Base-by-base conservation (phyloP, 2,113 vertebrate species). In the Ivindomyrus marchei region DNA sequence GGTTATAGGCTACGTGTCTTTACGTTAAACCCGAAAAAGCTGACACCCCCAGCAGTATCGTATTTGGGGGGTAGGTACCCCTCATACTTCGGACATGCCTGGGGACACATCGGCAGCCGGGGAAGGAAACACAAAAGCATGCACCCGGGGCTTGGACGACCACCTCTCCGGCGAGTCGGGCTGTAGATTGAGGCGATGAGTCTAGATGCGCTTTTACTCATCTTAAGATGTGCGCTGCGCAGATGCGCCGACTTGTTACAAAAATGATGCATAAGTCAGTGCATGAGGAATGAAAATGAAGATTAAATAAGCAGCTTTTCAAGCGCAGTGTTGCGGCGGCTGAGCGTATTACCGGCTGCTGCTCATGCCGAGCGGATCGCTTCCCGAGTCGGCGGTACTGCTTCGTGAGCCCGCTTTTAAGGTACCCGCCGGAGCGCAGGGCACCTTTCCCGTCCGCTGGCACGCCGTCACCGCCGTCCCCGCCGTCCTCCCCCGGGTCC, bases 401-500 rank as follows among this genome's bases (percentile, higher is more conserved):
- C 89, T 91, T 92, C 90, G 52, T 93, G 91, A 91, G 92, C 90
- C 94, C 93, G 92, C 92, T 94, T 90, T 92, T 91, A 92, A 92
- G 93, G 89, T 45, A 88, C 90, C 92, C 93, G 90, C 92, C 27
- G 93, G 93, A 92, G 90, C 86, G 74, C 95, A 92, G 90, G 91
- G 88, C 85, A 31, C 47, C 85, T 86, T 17, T 27, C 85, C 46
- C 47, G 24, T 50, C 47, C 11, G n/a, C 50, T 27, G 9, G 47
- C 53, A 21, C 94, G 93, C 90, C 95, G 95, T 95, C 96, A 50
- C 96, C 94, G 92, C 93, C 94, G 46, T 92, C 90, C 90, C 89
- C 89, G 62, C 91, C 92, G 45, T 96, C 96, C 90, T 94, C 95
- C 49, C 95, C 94, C 0, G 96, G 95, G 94, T 99, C 98, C 90